Conservation (phyloP, 2,113 vertebrate species). For the Tachuris rubrigastra region DNA sequence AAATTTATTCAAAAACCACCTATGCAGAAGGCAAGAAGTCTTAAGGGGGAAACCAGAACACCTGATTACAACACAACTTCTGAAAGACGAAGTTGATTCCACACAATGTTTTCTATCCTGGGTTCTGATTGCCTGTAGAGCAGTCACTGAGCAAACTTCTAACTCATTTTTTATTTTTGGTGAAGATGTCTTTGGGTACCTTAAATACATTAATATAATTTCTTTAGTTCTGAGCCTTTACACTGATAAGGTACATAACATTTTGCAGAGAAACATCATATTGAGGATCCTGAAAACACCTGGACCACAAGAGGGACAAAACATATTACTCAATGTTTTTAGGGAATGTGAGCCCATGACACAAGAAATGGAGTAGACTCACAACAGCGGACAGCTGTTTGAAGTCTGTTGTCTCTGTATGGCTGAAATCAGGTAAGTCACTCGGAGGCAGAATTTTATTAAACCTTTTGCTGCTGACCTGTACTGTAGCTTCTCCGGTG, state of each 20-base stretch:
- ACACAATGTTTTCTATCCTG: not conserved
- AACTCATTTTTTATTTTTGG: not conserved
- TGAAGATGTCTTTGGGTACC: not conserved
- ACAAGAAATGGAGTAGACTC: not conserved
- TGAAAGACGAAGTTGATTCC: not conserved
- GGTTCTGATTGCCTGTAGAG: not conserved
- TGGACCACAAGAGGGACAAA: not conserved
- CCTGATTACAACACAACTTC: not conserved
- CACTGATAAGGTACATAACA: not conserved
- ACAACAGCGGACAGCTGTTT: not conserved
- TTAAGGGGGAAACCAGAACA: not conserved
- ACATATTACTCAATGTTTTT: not conserved
- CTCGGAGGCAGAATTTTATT: not conserved
- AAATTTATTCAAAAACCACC: not conserved
- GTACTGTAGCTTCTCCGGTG: not conserved
- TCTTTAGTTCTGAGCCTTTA: not conserved
- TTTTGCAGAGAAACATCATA: not conserved
- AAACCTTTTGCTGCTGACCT: not conserved
- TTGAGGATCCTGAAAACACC: not conserved
- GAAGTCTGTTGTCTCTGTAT: not conserved
- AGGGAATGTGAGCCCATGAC: accelerated
- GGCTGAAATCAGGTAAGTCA: not conserved
- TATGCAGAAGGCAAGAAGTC: not conserved
- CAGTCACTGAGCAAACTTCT: not conserved
- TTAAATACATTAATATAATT: not conserved